Evolutionary conservation across 2,113 vertebrate species (phyloP), one percentile per base, ranked within the genome.

Genomic region (Clupea harengus): DNA sequence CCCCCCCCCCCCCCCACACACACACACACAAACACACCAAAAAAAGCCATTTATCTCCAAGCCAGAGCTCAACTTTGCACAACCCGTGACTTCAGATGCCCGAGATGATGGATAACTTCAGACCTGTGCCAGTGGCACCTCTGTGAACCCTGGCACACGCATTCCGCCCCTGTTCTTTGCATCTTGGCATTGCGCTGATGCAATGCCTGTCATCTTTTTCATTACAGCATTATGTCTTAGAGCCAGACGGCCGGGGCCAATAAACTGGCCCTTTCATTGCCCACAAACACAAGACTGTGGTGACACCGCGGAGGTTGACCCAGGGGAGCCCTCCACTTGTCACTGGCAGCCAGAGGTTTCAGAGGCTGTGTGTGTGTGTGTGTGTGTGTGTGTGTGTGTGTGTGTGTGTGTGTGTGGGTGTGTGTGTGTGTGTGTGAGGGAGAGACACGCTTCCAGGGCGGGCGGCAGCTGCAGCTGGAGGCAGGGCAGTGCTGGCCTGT

Each of bases 401-500:
- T 64, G 57, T 64, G 57, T 64, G 57, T 64, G 57, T 2, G 1
- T n/a, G 50, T 15, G 50, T 52, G 50, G 1, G 64, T 72, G 64
- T 32, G 64, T 4, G 6, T 32, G 81, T 46, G 80, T 45, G 72
- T 75, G 88, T 83, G 15, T 81, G 84, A 2, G 54, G 83, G 72
- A 54, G 81, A 20, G 45, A 85, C 83, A 86, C 85, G 46, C 60
- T 81, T 83, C 22, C 83, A 85, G 87, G 89, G 81, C 54, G 28
- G 28, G 25, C 83, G 84, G 88, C 87, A 92, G 90, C 88, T 87
- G 89, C 87, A 85, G 82, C 88, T 90, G 84, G 90, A 72, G 25
- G 25, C 54, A 60, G 89, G 92, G 91, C 91, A 88, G 93, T 93
- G 91, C 92, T 91, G 91, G 87, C 91, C 88, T 84, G 84, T 88